Base-by-base conservation (phyloP, 2,113 vertebrate genomes). In the Perca fluviatilis region DNA sequence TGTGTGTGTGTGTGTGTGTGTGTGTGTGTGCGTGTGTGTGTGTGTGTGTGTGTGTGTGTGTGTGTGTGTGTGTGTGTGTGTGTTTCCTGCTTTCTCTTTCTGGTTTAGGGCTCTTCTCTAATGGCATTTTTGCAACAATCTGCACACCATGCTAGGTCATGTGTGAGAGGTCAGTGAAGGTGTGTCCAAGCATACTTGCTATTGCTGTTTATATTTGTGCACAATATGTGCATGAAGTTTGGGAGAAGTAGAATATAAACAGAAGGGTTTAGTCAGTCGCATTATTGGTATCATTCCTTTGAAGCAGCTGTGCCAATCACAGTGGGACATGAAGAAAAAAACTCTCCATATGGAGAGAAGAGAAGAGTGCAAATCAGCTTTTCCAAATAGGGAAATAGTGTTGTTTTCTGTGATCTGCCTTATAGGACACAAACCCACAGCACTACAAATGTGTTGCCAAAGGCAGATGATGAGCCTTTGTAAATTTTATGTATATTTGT, bases 241-340 rank as follows among this genome's bases (percentile, higher is more conserved):
- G 18, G 2, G 1, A 72, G 46, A 63, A 15, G 25, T 33, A 19
- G 70, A 77, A 70, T 60, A 47, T 71, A 62, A 68, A 64, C 54
- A 67, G 54, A 27, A 57, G 56, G 56, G 15, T 79, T 36, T 65
- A 68, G 12, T 66, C 23, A 30, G 70, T 61, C 53, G 69, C 36
- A 49, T 51, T 62, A 50, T 65, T 76, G 40, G 46, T 58, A 51
- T 54, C 67, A 36, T 78, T 61, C 25, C 51, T 72, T 53, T 81
- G 0, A 62, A 90, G 84, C 79, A 9, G 64, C 68, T 54, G 63
- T 87, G 90, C 77, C 78, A 76, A 65, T 87, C 77, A 36, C 65
- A 65, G 50, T 53, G 23, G 58, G 74, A 16, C 53, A 25, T 40
- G 62, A 72, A 68, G 74, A 50, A 56, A 78, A 50, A 8, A 15